Conservation (phyloP, 30 jellyfish, hydroid and myxozoan genomes). For the Aurelia sp. region DNA sequence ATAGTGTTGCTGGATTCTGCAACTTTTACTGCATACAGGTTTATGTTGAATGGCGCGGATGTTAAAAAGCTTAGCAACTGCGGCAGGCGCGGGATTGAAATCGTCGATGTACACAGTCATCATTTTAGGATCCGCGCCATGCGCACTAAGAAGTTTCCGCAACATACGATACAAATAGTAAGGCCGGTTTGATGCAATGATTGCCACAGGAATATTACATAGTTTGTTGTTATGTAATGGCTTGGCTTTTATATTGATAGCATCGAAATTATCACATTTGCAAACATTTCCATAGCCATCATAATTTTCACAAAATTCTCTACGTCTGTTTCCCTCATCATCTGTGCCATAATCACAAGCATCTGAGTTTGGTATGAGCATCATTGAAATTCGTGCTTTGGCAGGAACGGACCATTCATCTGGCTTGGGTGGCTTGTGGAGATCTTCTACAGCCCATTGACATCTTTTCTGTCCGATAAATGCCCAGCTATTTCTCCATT, state of each 20-base stretch:
- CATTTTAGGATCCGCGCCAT: slow-evolving; percentile 88
- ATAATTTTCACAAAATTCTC: slow-evolving; percentile 70
- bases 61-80: slow-evolving; percentile 91
- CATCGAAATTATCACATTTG: slow-evolving; percentile 81
- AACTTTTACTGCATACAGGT: slow-evolving; percentile 88
- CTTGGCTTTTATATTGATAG: slow-evolving; percentile 60
- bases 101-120: slow-evolving; percentile 93
- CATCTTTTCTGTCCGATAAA: background rate
- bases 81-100: slow-evolving; percentile 80
- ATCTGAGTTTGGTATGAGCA: no score
- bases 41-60: slow-evolving; percentile 80
- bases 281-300: slow-evolving; percentile 98
- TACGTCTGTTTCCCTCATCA: slow-evolving; percentile 63
- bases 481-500: background rate
- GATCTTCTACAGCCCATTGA: no score
- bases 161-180: slow-evolving; percentile 86
- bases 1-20: slow-evolving; percentile 99
- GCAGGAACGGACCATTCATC: no score
- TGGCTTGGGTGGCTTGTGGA: no score
- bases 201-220: slow-evolving; percentile 87
- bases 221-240: slow-evolving; percentile 36
- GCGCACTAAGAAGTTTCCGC: slow-evolving; percentile 87
- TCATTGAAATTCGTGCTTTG: no score
- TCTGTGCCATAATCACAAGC: slow-evolving; percentile 71
- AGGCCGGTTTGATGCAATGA: slow-evolving; percentile 98